These are phyloP conservation scores for Choreutis nemorana DNA, from an alignment of 2,888 invertebrate species.

Conservation along the genomic window DNA sequence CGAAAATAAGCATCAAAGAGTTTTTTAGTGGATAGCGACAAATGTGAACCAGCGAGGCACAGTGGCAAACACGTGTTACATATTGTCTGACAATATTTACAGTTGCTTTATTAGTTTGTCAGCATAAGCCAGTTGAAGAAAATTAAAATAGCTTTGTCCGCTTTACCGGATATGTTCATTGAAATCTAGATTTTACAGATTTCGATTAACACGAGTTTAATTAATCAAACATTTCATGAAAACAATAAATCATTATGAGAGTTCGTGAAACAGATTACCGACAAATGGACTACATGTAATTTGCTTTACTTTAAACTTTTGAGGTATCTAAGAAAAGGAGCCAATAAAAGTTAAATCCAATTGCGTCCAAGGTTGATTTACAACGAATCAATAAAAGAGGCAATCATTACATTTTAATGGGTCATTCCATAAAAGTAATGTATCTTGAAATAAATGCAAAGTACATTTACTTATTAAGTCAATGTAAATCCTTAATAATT, in stretches of 20 bases:
- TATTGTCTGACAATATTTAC: constrained; percentile 62
- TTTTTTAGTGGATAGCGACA: constrained; percentile 58
- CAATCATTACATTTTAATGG: constrained; percentile 58
- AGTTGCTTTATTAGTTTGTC: constrained; percentile 51
- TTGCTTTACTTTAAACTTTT: too few relatives aligned
- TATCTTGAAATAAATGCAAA: constrained; percentile 38
- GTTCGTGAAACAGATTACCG: too few relatives aligned
- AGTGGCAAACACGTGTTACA: constrained; percentile 59
- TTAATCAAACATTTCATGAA: too few relatives aligned
- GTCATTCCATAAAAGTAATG: constrained; percentile 60
- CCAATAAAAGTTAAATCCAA: constrained; percentile 60
- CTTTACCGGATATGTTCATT: constrained; percentile 1
- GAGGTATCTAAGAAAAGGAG: constrained; percentile 32
- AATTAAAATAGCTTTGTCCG: constrained; percentile 47
- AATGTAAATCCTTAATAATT: too few relatives aligned
- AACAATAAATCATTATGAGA: too few relatives aligned
- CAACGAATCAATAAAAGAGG: constrained; percentile 61
- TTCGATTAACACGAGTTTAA: too few relatives aligned
- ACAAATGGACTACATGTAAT: too few relatives aligned
- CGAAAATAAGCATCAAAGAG: constrained; percentile 64
- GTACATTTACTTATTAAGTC: too few relatives aligned
- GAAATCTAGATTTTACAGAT: too few relatives aligned
- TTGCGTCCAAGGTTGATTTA: constrained; percentile 59
- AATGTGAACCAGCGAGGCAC: constrained; percentile 50
- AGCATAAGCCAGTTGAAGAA: constrained; percentile 37